Percentiles rank a stretch among this genome's conserved stretches.
phyloP scores from a whole-genome alignment of 2,797 vertebrate genomes.

The Masticophis lateralis region DNA sequence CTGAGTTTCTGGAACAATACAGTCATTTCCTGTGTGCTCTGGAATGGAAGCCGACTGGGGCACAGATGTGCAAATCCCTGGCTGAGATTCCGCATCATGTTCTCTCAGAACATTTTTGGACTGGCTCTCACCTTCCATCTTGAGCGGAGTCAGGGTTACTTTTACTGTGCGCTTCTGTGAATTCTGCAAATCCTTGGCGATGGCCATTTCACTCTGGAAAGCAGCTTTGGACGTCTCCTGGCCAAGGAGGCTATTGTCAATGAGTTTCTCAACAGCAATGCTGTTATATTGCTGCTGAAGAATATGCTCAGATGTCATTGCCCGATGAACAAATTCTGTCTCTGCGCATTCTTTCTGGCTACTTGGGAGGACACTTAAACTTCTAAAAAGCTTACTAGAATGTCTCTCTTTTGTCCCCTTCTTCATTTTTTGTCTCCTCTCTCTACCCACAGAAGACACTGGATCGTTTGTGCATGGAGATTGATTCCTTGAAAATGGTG shows the following conservation, averaged over 20 bases:
- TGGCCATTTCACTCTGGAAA: constrained; percentile 67
- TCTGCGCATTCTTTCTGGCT: constrained; percentile 62
- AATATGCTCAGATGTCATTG: constrained; percentile 72
- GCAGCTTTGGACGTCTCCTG: constrained; percentile 66
- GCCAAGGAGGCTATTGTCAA: constrained; percentile 69
- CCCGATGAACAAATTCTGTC: constrained; percentile 59
- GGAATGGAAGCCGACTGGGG: constrained; percentile 52
- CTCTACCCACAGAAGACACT: constrained; percentile 54
- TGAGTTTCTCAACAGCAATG: constrained; percentile 59
- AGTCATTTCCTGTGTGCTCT: constrained; percentile 49
- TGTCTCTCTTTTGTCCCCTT: constrained; percentile 72
- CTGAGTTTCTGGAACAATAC: constrained; percentile 54
- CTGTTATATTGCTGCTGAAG: constrained; percentile 68
- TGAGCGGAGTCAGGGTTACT: constrained; percentile 78
- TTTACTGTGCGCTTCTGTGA: constrained; percentile 83
- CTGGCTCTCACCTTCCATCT: constrained; percentile 80
- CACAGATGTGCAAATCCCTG: constrained; percentile 46
- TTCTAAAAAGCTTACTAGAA: constrained; percentile 60
- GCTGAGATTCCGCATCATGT: constrained; percentile 45
- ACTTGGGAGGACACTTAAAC: constrained; percentile 48
- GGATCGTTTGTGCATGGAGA: constrained; percentile 61
- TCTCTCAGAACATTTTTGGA: constrained; percentile 61
- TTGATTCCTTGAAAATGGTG: constrained; percentile 56
- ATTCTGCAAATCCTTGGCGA: constrained; percentile 71
- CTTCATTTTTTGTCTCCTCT: constrained; percentile 73